Evolutionary conservation across 2,888 invertebrate genomes (phyloP).

Genomic region (Eutolmus rufibarbis): DNA sequence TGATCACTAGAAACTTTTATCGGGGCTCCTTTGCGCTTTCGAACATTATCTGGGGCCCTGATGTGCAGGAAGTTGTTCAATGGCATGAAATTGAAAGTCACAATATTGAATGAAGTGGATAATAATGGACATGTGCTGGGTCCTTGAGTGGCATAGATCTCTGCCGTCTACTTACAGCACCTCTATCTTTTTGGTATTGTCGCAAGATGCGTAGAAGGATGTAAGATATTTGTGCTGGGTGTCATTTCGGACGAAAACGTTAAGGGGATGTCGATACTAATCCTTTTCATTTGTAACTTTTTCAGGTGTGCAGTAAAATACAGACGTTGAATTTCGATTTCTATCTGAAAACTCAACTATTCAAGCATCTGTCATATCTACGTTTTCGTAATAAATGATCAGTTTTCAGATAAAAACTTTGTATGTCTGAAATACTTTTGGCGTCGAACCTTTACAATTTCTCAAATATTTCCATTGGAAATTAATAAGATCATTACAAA

Average conservation of each 20-base stretch:
- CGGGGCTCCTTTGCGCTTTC: neutral
- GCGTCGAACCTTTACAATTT: too few relatives aligned
- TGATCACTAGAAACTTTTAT: neutral
- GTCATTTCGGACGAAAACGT: neutral
- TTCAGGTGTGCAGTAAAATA: neutral
- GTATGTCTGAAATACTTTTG: too few relatives aligned
- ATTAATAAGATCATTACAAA: too few relatives aligned
- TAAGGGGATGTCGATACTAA: neutral
- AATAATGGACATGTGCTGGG: constrained; percentile 1
- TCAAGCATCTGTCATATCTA: too few relatives aligned
- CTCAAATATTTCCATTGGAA: too few relatives aligned
- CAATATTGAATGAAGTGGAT: neutral
- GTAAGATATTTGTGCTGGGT: neutral
- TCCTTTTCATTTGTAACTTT: neutral
- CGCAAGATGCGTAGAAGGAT: neutral
- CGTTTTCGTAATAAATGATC: too few relatives aligned
- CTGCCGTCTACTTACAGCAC: neutral
- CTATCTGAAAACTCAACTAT: too few relatives aligned
- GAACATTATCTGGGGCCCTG: neutral
- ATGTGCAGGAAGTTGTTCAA: neutral
- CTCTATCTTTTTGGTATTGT: neutral
- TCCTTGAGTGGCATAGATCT: neutral
- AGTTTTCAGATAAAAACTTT: too few relatives aligned
- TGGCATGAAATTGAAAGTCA: constrained; percentile 11
- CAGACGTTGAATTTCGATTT: too few relatives aligned